Percentiles rank a stretch among this genome's conserved stretches.
Conservation (phyloP, 2,888 invertebrate species). For the Villa cingulata region DNA sequence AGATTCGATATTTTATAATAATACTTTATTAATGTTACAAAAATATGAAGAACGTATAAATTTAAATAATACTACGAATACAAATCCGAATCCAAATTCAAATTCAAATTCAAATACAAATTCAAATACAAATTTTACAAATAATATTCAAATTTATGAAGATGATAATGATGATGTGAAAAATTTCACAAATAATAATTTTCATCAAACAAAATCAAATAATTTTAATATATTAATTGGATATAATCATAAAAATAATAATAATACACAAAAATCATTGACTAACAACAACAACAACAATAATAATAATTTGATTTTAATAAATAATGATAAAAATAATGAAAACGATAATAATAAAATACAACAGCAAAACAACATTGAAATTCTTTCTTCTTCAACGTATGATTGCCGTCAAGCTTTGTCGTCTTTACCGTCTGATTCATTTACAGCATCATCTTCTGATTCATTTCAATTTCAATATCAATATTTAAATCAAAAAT, state of each 20-base stretch:
- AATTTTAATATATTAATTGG: too few relatives aligned
- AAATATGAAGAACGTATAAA: background rate
- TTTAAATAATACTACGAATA: background rate
- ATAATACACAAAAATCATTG: background rate
- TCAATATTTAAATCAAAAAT: background rate
- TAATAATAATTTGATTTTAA: background rate
- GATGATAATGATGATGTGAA: background rate
- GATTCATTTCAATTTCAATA: background rate
- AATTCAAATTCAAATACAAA: background rate
- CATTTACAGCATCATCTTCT: background rate
- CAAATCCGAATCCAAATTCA: background rate
- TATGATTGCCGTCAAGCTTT: background rate
- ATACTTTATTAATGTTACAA: background rate
- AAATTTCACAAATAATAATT: too few relatives aligned
- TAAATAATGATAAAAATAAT: background rate
- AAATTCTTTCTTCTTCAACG: background rate
- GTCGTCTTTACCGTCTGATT: background rate
- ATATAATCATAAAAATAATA: too few relatives aligned
- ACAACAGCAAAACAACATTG: background rate
- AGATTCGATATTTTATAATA: conserved; percentile 8
- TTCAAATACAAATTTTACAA: background rate
- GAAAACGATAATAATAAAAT: background rate
- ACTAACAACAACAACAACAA: background rate
- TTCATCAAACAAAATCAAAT: background rate
- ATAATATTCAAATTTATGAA: background rate